Conservation (phyloP, 2,113 vertebrate species). For the Gymnocephalus cernua region DNA sequence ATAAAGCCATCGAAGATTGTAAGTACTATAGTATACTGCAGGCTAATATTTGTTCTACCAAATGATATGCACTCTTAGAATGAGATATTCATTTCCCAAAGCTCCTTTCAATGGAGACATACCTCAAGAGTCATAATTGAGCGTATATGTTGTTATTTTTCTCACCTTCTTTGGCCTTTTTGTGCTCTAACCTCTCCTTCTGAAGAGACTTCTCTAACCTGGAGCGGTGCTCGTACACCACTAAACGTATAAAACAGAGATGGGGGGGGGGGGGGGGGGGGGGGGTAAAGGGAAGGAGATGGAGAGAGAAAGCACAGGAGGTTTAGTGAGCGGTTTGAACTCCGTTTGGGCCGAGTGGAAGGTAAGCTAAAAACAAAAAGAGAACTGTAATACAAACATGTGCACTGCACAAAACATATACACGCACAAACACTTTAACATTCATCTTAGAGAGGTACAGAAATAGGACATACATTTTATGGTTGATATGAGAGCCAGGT, state of each 20-base stretch:
- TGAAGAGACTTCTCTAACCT: constrained; percentile 98
- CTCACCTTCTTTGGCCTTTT: constrained; percentile 98
- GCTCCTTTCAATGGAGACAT: background rate
- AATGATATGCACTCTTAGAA: background rate
- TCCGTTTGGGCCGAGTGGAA: background rate
- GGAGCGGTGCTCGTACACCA: constrained; percentile 98
- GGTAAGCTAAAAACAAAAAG: constrained; percentile 35
- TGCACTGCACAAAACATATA: background rate
- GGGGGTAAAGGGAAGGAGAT: background rate
- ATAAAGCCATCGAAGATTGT: background rate
- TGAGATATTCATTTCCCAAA: background rate
- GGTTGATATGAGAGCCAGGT: background rate
- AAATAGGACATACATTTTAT: background rate
- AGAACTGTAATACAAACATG: constrained; percentile 16
- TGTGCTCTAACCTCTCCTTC: constrained; percentile 97
- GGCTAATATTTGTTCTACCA: background rate
- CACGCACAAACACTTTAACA: background rate
- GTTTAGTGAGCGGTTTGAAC: constrained; percentile 17
- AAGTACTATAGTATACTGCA: background rate
- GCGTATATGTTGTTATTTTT: background rate
- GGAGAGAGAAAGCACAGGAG: background rate
- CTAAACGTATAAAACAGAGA: constrained; percentile 77
- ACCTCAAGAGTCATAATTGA: background rate
- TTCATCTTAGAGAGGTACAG: background rate
- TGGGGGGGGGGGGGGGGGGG: background rate